Percentiles rank a stretch among this genome's conserved stretches.
Conservation (phyloP, 2,797 vertebrate genomes). For the Adelosebastes latens region DNA sequence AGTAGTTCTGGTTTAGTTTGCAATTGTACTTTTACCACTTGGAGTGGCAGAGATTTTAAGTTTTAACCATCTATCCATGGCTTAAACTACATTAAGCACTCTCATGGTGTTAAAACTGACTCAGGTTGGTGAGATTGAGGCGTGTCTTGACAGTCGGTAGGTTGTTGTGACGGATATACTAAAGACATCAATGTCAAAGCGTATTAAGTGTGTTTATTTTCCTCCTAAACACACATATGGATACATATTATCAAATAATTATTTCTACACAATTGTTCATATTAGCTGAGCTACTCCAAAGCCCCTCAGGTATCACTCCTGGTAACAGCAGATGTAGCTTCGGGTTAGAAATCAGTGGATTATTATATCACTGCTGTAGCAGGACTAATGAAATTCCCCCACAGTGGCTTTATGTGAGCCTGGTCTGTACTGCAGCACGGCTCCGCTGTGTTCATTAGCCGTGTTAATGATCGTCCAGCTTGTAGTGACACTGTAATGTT, state of each 20-base stretch:
- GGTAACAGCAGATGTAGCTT: background rate
- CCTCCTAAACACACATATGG: background rate
- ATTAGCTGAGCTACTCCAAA: background rate
- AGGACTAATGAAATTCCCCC: slow-evolving; percentile 42
- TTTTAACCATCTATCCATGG: background rate
- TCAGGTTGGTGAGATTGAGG: background rate
- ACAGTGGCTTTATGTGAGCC: slow-evolving; percentile 6
- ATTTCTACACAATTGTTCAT: background rate
- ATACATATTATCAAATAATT: background rate
- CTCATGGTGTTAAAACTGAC: background rate
- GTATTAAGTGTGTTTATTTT: background rate
- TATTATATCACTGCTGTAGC: slow-evolving; percentile 3
- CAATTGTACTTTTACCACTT: background rate
- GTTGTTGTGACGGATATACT: background rate
- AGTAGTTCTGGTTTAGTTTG: background rate
- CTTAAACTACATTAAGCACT: background rate
- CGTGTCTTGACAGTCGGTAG: background rate
- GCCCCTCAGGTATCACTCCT: background rate
- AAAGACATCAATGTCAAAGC: background rate
- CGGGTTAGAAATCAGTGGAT: background rate
- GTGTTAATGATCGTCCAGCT: slow-evolving; percentile 80
- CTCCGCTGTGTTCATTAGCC: slow-evolving; percentile 72
- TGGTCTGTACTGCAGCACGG: slow-evolving; percentile 1
- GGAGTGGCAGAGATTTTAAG: background rate
- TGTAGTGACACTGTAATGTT: slow-evolving; percentile 68